Evolutionary conservation across 2,888 invertebrate genomes (phyloP), one percentile per base, ranked within the genome.

Genomic region (Anagyrus pseudococci): DNA sequence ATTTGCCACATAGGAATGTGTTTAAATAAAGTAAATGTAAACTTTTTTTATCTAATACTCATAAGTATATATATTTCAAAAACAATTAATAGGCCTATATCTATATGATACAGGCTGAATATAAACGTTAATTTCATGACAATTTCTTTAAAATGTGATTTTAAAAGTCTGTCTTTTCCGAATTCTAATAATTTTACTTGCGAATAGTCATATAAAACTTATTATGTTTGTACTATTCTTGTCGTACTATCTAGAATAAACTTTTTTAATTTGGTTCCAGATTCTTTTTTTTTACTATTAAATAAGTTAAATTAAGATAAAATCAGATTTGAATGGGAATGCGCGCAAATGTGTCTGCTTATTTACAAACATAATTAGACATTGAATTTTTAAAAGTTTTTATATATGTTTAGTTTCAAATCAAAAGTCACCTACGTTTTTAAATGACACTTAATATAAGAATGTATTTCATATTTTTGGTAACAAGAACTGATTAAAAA

Each of bases 171-270:
- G 48, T 58, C 62, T 58, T 56, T 26, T 58, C 29, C n/a, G n/a
- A 57, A 54, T 58, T 62, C 47, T 60, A 40, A 33, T 60, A 62
- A 49, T 62, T 66, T 62, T 43, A 63, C 54, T 17, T 49, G 20
- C 26, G 49, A 41, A 63, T 58, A 63, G 59, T 53, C 22, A 15
- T 64, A 61, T 58, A 29, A 53, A 59, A 49, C 52, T 59, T 53
- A 17, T 43, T 62, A 46, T 52, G 53, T 58, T 60, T 66, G 48
- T 64, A 67, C 56, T 67, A 43, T 55, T 63, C 59, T 41, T 58
- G 54, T 60, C 48, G 52, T 64, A 64, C 52, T 55, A 58, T 67
- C 53, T 67, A 64, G 57, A 67, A 64, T 64, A 64, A 67, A 64
- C 33, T 60, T 63, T 66, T 57, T 63, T 50, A 57, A 62, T 63